Base-by-base conservation (phyloP, 92 coral and sea anemone species). In the Chrysogorgia sp. region DNA sequence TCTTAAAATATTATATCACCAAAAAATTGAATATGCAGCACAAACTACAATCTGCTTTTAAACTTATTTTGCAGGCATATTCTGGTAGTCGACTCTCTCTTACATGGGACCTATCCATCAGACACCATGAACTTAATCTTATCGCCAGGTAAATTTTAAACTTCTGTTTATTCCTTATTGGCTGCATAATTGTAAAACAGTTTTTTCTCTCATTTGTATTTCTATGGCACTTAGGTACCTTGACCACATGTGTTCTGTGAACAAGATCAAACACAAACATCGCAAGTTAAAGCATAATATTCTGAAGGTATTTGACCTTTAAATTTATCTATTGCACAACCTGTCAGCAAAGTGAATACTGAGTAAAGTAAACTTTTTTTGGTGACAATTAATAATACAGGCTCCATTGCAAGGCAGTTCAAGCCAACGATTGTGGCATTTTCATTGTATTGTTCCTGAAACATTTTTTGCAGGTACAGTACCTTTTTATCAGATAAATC, bases 331-430 rank as follows among this genome's bases (percentile, higher is more conserved):
- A 43, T 43, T 43, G 6, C 59, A 52, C 59, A 52, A 17, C 59
- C 59, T 52, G 26, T 52, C 59, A 52, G 21, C 59, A 52, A 52
- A 52, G 26, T 20, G 5, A 6, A 52, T 52, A 20, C 59, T 17
- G 22, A 17, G 59, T 52, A 17, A 5, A 23, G 9, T 52, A 20
- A 5, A 52, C 6, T n/a, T n/a, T 17, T 20, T 17, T 5, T 52
- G 59, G 59, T 52, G 43, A 37, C 9, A 52, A 17, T 52, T 68
- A 23, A 37, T 21, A 47, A 25, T 69, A 10, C 76, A 45, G 76
- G 76, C 76, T 47, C 76, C 76, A 69, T 49, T 69, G 40, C 76
- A 47, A 69, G 76, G 76, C 76, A 69, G 60, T 69, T 43, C 76
- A 69, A 69, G 76, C 60, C n/a, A 69, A 69, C 1, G 60, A 69